phyloP scores from a whole-genome alignment of 37 sponge, comb jelly and placozoan genomes.

The Corticium candelabrum region DNA sequence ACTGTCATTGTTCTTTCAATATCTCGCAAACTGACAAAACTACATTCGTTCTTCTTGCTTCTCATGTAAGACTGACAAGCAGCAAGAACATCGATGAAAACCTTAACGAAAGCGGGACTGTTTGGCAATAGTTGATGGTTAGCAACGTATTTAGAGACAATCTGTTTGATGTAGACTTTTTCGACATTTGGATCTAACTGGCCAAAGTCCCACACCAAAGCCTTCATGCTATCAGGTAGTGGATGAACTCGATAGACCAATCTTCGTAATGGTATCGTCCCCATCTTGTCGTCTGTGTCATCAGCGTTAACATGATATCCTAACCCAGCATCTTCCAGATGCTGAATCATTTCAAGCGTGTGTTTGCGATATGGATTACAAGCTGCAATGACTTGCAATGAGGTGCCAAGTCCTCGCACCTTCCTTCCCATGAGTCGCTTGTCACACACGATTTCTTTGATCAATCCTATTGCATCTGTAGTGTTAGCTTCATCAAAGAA shows the following conservation, averaged over 20 bases:
- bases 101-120: slow-evolving; percentile 9
- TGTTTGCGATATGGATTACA: slow-evolving; percentile 94
- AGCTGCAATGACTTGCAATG: slow-evolving; percentile 88
- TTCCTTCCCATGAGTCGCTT: slow-evolving; percentile 58
- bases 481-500: slow-evolving; percentile 99
- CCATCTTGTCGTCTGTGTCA: slow-evolving; percentile 57
- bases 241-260: slow-evolving; percentile 29
- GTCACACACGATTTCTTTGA: slow-evolving; percentile 99
- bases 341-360: slow-evolving; percentile 65
- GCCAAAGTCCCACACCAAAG: slow-evolving; percentile 95
- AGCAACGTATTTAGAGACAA: slow-evolving; percentile 44
- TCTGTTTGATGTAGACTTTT: slow-evolving; percentile 50
- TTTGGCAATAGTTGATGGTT: neutral
- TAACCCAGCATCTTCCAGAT: slow-evolving; percentile 73
- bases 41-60: slow-evolving; percentile 38
- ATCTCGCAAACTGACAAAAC: slow-evolving; percentile 64
- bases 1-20: slow-evolving; percentile 39
- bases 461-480: slow-evolving; percentile 83
- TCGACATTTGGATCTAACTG: slow-evolving; percentile 57
- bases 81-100: slow-evolving; percentile 25
- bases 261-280: slow-evolving; percentile 15
- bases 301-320: slow-evolving; percentile 56
- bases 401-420: slow-evolving; percentile 12
- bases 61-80: slow-evolving; percentile 70
- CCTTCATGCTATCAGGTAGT: slow-evolving; percentile 59